These are phyloP conservation scores for Garra rufa DNA, from an alignment of 2,113 vertebrate species.

Conservation along the genomic window DNA sequence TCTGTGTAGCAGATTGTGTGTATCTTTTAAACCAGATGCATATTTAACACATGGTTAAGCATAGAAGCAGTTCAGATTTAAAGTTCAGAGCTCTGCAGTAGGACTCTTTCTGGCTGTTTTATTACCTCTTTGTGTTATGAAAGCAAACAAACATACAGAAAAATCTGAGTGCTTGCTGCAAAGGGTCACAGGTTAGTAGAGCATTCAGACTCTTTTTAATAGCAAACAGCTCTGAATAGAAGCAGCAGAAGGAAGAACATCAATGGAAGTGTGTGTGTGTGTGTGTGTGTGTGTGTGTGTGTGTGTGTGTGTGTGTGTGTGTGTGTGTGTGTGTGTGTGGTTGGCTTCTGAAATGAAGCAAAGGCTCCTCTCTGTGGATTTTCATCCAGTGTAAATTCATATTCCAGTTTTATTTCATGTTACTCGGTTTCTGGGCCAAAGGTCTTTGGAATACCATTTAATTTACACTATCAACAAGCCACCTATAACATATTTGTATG, in stretches of 20 bases:
- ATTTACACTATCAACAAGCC: background rate
- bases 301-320: background rate
- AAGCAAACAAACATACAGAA: background rate
- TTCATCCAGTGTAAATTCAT: background rate
- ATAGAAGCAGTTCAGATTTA: constrained; percentile 1
- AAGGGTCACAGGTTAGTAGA: background rate
- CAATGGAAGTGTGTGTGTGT: background rate
- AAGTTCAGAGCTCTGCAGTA: background rate
- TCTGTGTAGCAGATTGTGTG: constrained; percentile 11
- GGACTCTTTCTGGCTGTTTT: background rate
- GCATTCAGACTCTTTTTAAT: constrained; percentile 13
- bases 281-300: background rate
- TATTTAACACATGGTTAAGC: constrained; percentile 23
- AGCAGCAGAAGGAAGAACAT: background rate
- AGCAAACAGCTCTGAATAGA: constrained; percentile 5
- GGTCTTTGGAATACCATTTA: background rate
- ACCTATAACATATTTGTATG: background rate
- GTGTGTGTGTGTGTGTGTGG: background rate
- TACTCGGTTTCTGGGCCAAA: background rate
- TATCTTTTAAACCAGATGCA: constrained; percentile 11
- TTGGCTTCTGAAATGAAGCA: background rate
- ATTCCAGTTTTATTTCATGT: background rate
- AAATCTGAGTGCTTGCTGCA: background rate
- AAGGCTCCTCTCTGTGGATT: background rate
- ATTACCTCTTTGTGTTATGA: background rate